Conservation (phyloP, 2,113 vertebrate species). For the Syrmaticus mikado region DNA sequence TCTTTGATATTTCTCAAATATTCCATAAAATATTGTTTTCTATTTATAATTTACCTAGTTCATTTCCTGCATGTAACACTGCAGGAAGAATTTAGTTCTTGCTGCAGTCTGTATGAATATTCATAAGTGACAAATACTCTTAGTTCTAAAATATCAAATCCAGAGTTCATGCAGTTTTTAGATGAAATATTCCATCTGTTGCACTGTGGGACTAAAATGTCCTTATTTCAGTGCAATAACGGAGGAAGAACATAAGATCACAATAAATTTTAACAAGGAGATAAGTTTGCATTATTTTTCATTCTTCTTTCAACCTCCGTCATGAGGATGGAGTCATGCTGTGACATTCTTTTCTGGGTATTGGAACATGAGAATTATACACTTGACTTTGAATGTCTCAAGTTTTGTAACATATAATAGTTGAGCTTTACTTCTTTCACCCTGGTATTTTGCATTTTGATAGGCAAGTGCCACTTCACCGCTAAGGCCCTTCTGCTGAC, state of each 20-base stretch:
- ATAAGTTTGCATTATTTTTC: slow-evolving; percentile 83
- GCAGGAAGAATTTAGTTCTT: slow-evolving; percentile 42
- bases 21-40: background rate
- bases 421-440: slow-evolving; percentile 75
- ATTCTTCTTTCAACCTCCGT: slow-evolving; percentile 77
- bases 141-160: slow-evolving; percentile 41
- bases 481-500: slow-evolving; percentile 61
- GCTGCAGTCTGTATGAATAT: slow-evolving; percentile 59
- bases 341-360: slow-evolving; percentile 78
- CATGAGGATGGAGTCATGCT: slow-evolving; percentile 73
- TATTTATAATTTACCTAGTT: slow-evolving; percentile 11
- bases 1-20: slow-evolving; percentile 14
- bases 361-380: slow-evolving; percentile 79
- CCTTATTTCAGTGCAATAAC: slow-evolving; percentile 68
- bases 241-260: slow-evolving; percentile 73
- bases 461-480: slow-evolving; percentile 70
- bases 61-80: background rate
- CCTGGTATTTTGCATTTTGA: slow-evolving; percentile 75
- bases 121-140: slow-evolving; percentile 48
- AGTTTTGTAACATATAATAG: slow-evolving; percentile 76
- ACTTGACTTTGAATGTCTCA: slow-evolving; percentile 74
- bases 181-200: slow-evolving; percentile 63
- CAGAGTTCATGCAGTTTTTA: slow-evolving; percentile 70
- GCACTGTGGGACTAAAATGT: slow-evolving; percentile 65
- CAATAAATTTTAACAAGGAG: slow-evolving; percentile 74